Conservation (phyloP, 1,140 invertebrate genomes). For the Scaptomyza pallida region DNA sequence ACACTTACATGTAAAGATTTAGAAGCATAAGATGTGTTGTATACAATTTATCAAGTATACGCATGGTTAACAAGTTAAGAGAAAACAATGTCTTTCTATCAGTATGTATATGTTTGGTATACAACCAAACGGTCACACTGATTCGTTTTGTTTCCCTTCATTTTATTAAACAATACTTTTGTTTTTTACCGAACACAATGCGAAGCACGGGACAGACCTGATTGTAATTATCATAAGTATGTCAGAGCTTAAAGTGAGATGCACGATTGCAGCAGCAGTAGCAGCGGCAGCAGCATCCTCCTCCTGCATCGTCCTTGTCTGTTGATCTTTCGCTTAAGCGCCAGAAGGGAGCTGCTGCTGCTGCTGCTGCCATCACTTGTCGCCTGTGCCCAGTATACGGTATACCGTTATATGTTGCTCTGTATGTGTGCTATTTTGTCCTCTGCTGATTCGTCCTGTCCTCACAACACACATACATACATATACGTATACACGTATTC, state of each 20-base stretch:
- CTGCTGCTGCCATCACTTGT: constrained; percentile 42
- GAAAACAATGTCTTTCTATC: too few species aligned
- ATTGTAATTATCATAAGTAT: constrained; percentile 27
- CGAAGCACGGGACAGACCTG: not conserved
- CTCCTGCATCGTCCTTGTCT: constrained; percentile 12
- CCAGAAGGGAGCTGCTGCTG: constrained; percentile 36
- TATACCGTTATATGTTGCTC: too few species aligned
- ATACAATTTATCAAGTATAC: not conserved
- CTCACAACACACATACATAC: not conserved
- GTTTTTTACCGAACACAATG: not conserved
- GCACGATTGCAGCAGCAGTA: constrained; percentile 13
- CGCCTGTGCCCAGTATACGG: constrained; percentile 37
- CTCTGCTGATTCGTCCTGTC: constrained; percentile 28
- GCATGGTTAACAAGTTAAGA: too few species aligned
- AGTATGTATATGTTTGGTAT: too few species aligned
- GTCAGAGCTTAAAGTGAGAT: constrained; percentile 42
- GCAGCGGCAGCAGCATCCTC: too few species aligned
- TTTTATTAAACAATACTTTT: too few species aligned
- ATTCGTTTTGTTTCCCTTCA: not conserved
- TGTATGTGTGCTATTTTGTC: not conserved
- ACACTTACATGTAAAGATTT: too few species aligned
- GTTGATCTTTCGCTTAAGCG: constrained; percentile 11
- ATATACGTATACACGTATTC: too few species aligned
- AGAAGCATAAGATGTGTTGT: too few species aligned
- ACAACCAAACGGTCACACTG: not conserved